Base-by-base conservation (phyloP, 2,888 invertebrate species). In the Andrena haemorrhoa region DNA sequence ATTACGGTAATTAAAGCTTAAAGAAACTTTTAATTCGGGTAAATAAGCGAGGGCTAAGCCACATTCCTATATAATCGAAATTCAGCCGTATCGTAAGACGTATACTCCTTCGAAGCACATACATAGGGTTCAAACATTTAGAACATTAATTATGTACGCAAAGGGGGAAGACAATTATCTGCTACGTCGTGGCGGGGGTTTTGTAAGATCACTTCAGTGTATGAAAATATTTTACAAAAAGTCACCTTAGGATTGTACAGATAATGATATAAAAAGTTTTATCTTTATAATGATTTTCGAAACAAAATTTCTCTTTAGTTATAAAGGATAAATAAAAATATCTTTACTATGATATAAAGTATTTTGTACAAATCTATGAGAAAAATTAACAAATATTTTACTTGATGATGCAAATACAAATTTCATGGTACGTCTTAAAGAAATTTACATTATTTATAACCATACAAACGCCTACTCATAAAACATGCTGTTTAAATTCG, bases 291-390 rank as follows among this genome's bases (percentile, higher is more conserved):
- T 75, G 75, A 60, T 77, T 71, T 76, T 76, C 73, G 31, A 35
- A 56, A 66, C 60, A 56, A 49, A 64, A 60, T 60, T 69, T 65
- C 73, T 8, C 56, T 73, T 82, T 58, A 64, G 65, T 23, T 64
- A 68, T 70, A 77, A 70, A 75, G 23, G 41, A 47, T 74, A 65
- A 66, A 73, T 65, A 75, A 35, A 63, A 63, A 41, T 73, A 73
- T 71, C 58, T 78, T 53, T 69, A 70, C 70, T 74, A 77, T 49
- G 56, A 75, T 82, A 77, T 75, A 79, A 85, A 66, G 47, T 74
- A 87, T 85, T 85, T 87, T 86, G 87, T 86, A 87, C 82, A 87
- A 86, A 85, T 82, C 73, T 79, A 68, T 84, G 56, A 76, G n/a
- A 71, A 29, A 41, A 74, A 80, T 58, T 47, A 75, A 70, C 35